These are phyloP conservation scores for Molorchus minor DNA, from an alignment of 2,888 invertebrate genomes.

Conservation along the genomic window DNA sequence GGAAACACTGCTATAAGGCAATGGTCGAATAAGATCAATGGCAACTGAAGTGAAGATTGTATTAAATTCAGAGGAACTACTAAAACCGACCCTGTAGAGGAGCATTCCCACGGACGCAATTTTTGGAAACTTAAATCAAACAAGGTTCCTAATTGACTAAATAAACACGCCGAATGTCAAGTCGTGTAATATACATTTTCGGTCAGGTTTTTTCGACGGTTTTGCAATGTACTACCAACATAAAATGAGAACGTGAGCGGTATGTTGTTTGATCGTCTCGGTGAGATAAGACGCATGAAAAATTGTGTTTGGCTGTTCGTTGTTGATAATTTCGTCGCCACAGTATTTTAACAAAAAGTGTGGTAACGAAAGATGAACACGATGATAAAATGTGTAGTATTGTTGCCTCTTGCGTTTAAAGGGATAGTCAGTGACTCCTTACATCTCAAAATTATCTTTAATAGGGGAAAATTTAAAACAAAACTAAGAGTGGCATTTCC, in stretches of 20 bases:
- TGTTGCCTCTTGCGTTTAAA: too few species aligned
- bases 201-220: constrained; percentile 5
- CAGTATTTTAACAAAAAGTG: not conserved
- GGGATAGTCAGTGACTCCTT: too few species aligned
- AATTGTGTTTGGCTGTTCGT: constrained; percentile 1
- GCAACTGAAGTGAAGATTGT: too few species aligned
- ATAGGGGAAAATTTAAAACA: too few species aligned
- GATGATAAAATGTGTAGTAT: too few species aligned
- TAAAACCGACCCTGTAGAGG: constrained; percentile 3
- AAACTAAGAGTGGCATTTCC: too few species aligned
- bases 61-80: too few species aligned
- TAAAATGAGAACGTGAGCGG: constrained; percentile 5
- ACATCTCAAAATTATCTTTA: too few species aligned
- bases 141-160: constrained; percentile 19
- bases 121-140: constrained; percentile 5
- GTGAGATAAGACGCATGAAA: not conserved
- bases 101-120: constrained; percentile 15
- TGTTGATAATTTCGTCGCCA: not conserved
- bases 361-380: not conserved
- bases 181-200: not conserved
- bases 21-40: too few species aligned
- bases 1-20: too few species aligned
- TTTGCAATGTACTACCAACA: constrained; percentile 12
- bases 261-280: not conserved
- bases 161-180: constrained; percentile 10